Conservation (phyloP, 2,113 vertebrate species). For the Phalacrocorax carbo region DNA sequence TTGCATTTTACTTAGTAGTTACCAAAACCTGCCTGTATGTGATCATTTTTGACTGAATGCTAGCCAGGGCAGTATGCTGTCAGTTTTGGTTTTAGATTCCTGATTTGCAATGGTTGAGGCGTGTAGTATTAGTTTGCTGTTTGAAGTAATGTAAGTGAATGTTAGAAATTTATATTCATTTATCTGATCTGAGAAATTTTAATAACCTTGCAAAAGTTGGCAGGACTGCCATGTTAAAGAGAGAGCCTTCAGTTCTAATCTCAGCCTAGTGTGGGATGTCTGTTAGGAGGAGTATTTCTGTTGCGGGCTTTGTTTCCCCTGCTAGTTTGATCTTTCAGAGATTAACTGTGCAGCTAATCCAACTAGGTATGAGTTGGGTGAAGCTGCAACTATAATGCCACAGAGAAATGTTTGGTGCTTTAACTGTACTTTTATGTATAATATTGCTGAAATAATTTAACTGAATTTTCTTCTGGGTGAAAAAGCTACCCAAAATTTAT, state of each 20-base stretch:
- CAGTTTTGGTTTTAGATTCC: conserved; percentile 36
- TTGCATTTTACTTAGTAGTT: background rate
- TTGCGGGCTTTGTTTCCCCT: background rate
- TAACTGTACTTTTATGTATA: background rate
- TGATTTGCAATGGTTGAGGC: conserved; percentile 24
- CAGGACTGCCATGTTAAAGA: background rate
- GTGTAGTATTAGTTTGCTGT: background rate
- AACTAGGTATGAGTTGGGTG: background rate
- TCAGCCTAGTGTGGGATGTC: background rate
- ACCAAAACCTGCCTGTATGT: background rate
- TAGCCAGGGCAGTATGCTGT: background rate
- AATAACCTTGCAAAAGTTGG: conserved; percentile 35
- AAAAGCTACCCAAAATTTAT: background rate
- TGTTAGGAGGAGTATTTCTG: background rate
- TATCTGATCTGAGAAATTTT: conserved; percentile 31
- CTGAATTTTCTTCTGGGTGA: background rate
- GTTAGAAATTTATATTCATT: background rate
- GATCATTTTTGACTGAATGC: background rate
- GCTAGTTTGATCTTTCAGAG: background rate
- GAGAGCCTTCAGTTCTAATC: background rate
- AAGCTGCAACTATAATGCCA: background rate
- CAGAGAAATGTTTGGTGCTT: background rate
- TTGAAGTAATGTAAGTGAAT: background rate
- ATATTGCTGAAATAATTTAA: background rate
- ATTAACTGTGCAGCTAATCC: conserved; percentile 9